phyloP scores from a whole-genome alignment of 2,797 vertebrate genomes.

The Otolemur crassicaudatus region DNA sequence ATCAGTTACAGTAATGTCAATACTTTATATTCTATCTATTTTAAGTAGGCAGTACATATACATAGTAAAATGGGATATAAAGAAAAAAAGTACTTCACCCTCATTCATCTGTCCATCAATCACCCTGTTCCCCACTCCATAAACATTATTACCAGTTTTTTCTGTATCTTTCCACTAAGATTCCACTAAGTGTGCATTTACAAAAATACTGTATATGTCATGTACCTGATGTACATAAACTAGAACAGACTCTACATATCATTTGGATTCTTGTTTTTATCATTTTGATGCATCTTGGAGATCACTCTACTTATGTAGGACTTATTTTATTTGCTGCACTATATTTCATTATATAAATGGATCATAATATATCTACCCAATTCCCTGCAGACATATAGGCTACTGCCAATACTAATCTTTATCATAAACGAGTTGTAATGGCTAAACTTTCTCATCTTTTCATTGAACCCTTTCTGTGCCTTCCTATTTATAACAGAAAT shows the following conservation, averaged over 20 bases:
- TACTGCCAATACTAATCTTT: background rate
- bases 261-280: background rate
- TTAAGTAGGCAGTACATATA: background rate
- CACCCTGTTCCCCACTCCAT: background rate
- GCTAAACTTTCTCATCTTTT: background rate
- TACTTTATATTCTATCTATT: background rate
- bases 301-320: background rate
- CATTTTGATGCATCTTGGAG: background rate
- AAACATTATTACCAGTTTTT: background rate
- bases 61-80: background rate
- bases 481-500: background rate
- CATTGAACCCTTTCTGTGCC: background rate
- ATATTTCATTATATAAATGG: background rate
- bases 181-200: background rate
- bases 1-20: background rate
- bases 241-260: background rate
- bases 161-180: background rate
- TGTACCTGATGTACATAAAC: background rate
- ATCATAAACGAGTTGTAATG: background rate
- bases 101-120: background rate
- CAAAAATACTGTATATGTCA: background rate
- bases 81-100: background rate
- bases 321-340: background rate
- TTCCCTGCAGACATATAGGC: background rate
- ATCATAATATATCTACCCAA: background rate